Conservation (phyloP, 2,888 invertebrate genomes). For the Tipula vernalis region DNA sequence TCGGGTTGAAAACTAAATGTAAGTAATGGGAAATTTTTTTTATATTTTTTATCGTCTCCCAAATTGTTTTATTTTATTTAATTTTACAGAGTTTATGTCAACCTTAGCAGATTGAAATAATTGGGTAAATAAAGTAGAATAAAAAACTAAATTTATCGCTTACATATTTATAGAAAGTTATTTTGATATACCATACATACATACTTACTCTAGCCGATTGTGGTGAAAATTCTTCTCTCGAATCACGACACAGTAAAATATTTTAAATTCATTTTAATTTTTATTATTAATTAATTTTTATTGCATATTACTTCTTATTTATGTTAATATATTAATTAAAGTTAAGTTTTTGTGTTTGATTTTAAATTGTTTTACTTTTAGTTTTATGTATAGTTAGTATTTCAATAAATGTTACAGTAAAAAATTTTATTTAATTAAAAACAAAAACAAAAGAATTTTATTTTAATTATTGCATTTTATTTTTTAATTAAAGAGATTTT, state of each 20-base stretch:
- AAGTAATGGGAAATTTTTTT: too few relatives aligned
- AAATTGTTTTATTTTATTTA: too few relatives aligned
- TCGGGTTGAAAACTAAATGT: too few relatives aligned
- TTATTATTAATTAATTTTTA: too few relatives aligned
- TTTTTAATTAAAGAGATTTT: neutral
- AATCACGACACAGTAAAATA: neutral
- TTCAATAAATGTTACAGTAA: neutral
- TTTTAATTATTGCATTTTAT: neutral
- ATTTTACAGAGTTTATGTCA: neutral
- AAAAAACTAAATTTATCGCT: too few relatives aligned
- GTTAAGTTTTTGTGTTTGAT: neutral
- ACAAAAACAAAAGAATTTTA: neutral
- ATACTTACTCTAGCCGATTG: neutral
- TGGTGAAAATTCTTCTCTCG: neutral
- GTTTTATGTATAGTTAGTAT: neutral
- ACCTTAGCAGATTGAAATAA: neutral
- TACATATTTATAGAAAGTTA: too few relatives aligned
- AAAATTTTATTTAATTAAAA: neutral
- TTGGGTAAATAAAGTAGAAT: neutral
- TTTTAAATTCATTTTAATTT: neutral
- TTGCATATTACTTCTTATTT: neutral
- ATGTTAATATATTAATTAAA: neutral
- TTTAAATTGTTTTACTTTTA: neutral
- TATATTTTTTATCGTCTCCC: neutral
- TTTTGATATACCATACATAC: neutral